Evolutionary conservation across 2,797 vertebrate genomes (phyloP), one percentile per base, ranked within the genome.

Genomic region (Cheirogaleus major): DNA sequence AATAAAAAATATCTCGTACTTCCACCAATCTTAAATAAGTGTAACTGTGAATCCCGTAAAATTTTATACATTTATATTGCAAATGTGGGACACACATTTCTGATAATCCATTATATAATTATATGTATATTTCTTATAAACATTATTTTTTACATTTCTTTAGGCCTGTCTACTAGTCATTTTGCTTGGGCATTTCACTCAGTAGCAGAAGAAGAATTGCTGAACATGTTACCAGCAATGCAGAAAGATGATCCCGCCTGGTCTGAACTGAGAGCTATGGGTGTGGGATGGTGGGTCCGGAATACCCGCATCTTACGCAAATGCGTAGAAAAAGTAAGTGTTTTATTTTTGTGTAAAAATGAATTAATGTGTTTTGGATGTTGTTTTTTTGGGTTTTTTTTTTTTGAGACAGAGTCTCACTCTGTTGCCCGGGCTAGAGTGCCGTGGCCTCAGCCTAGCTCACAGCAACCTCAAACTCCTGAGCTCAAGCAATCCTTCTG

Each of bases 161-260:
- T 96, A 99, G 99, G 99, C 32, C 98, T 99, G 91, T 99, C 99
- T 80, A 99, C 99, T 6, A 99, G 99, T 98, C 99, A 99, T 95
- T 99, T 99, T 97, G 99, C 99, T 86, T 99, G 99, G 99, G 99
- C 99, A 0, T 99, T 99, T 98, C 99, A 99, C 98, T 99, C 99
- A 0, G 99, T 99, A 96, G 99, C 99, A 0, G 99, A 99, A 98
- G 99, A 99, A 98, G 99, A 99, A 95, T 98, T 99, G 61, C 98
- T 99, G 69, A 99, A 99, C 98, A 99, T 99, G 99, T 98, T 99
- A 6, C 99, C 99, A 61, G 99, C 99, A 76, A 98, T 99, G 93
- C 99, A 99, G 97, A 99, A 99, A 96, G 98, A 98, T 43, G 99
- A 99, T 95, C 99, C 99, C 43, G 98, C 99, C 23, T 99, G 99